phyloP scores from a whole-genome alignment of 2,113 vertebrate species.

The Crypturellus undulatus region DNA sequence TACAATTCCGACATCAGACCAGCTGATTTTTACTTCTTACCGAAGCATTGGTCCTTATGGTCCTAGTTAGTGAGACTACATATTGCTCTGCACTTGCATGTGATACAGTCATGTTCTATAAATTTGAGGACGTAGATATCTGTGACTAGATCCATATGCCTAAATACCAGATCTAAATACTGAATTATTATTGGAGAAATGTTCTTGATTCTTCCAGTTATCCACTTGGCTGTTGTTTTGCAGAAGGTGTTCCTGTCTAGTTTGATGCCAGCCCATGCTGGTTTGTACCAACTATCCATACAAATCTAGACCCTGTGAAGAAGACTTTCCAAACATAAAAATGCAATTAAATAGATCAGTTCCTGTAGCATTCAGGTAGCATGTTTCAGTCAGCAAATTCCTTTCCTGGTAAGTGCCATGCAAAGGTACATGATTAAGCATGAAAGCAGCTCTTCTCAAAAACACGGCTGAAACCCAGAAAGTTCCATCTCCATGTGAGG shows the following conservation, averaged over 20 bases:
- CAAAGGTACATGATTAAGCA: not conserved
- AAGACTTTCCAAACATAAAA: not conserved
- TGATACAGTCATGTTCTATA: not conserved
- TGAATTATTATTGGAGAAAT: not conserved
- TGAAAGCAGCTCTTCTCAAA: not conserved
- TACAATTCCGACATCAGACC: not conserved
- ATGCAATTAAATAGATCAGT: not conserved
- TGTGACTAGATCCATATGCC: not conserved
- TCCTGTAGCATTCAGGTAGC: fast-evolving
- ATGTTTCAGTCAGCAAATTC: not conserved
- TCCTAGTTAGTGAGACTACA: not conserved
- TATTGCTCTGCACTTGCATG: not conserved
- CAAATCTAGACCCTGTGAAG: not conserved
- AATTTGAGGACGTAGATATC: not conserved
- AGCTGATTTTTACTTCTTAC: not conserved
- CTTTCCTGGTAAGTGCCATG: not conserved
- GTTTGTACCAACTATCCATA: not conserved
- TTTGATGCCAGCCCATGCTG: not conserved
- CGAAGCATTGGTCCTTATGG: not conserved
- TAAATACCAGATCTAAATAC: not conserved
- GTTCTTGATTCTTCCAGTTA: not conserved
- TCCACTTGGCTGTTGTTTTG: not conserved
- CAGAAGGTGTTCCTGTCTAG: not conserved
- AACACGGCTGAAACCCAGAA: no score
- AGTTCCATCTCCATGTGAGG: no score